Evolutionary conservation across 2,113 vertebrate genomes (phyloP), one percentile per base, ranked within the genome.

Genomic region (Bos indicus): DNA sequence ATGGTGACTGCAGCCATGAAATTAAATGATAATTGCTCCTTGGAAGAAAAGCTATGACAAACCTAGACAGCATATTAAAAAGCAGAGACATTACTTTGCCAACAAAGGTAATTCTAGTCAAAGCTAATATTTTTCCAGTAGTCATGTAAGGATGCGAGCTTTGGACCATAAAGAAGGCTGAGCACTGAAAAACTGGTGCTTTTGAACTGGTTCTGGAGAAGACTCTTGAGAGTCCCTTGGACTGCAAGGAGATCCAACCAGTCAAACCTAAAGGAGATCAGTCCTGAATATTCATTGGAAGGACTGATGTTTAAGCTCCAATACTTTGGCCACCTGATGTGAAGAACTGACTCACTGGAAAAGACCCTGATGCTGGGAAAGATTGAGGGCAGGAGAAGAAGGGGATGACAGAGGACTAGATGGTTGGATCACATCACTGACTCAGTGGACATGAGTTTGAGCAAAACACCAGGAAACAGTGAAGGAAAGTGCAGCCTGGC

Each of bases 401-500:
- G n/a, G n/a, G 19, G 19, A 0, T 40, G 67, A 71, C 67, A 12
- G 19, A 71, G n/a, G 19, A 12, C 5, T 1, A 71, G 19, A 71
- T 40, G 67, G 67, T 40, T 71, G 67, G n/a, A 40, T 13, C 1
- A 1, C 19, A 23, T 71, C n/a, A 2, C 19, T 0, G n/a, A 36
- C 19, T 71, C 67, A 71, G 12, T 71, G 67, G 67, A 71, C n/a
- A 40, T 23, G 67, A 40, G n/a, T 71, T 71, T 71, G 67, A 71
- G n/a, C n/a, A 40, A 36, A 36, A 6, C 2, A 12, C n/a, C 19
- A 21, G 64, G n/a, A 71, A n/a, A 1, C 8, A 21, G 9, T 23
- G 9, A 23, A 71, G n/a, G n/a, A 40, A 36, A 71, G 64, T 21
- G 64, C 10, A 40, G n/a, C 19, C 67, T 21, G 67, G 67, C 0